phyloP scores from a whole-genome alignment of 2,113 vertebrate genomes.

The Condylura cristata region DNA sequence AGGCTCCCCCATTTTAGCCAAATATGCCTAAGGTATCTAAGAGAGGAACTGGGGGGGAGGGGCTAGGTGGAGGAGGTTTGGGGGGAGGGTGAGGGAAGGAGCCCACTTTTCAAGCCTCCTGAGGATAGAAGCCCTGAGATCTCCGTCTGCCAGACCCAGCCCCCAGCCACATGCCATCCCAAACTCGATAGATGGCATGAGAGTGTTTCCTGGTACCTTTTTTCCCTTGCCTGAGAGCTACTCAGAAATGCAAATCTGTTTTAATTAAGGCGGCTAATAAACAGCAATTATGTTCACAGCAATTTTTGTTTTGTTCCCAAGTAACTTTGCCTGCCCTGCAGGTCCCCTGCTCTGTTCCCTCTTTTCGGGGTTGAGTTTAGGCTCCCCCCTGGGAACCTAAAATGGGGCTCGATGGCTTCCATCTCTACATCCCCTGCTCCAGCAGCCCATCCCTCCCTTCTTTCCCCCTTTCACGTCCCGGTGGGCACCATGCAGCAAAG shows the following conservation, averaged over 20 bases:
- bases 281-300: slow-evolving; percentile 89
- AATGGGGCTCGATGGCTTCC: background rate
- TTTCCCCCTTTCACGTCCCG: background rate
- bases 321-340: slow-evolving; percentile 31
- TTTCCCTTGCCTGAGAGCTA: slow-evolving; percentile 80
- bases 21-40: background rate
- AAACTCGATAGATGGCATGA: background rate
- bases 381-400: too few relatives aligned
- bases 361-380: background rate
- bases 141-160: background rate
- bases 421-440: background rate
- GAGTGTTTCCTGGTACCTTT: slow-evolving; percentile 27
- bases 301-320: slow-evolving; percentile 65
- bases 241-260: slow-evolving; percentile 93
- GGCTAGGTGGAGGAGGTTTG: too few relatives aligned
- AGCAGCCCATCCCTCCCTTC: background rate
- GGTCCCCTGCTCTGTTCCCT: background rate
- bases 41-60: background rate
- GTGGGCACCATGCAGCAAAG: background rate
- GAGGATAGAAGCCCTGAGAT: background rate
- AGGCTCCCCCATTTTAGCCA: background rate
- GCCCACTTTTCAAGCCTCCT: background rate
- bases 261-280: slow-evolving; percentile 92
- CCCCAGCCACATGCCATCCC: background rate
- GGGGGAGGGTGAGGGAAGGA: background rate